Evolutionary conservation across 1,140 invertebrate species (phyloP), one percentile per base, ranked within the genome.

Genomic region (Pissodes strobi): DNA sequence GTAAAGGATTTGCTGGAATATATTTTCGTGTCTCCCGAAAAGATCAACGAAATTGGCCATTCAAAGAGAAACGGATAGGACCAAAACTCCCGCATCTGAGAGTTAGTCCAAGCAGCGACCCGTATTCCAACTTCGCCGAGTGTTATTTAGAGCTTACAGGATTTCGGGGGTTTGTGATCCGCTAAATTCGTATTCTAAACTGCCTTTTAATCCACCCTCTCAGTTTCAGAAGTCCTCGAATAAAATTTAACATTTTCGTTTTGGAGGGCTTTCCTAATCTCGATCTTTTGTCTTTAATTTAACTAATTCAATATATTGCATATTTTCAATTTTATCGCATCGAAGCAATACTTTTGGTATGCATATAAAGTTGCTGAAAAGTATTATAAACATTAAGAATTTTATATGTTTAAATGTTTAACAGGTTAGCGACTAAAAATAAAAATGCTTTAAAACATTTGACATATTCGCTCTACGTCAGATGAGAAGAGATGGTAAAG

Each of bases 141-240:
- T 60, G 58, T 60, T 60, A 60, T 60, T 60, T 60, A 60, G 58
- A 27, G 58, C 58, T 60, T 60, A 60, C 45, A 25, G 58, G 58
- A 60, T 60, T 60, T 51, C 45, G 58, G 34, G 58, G 45, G 58
- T 51, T 60, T 60, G 58, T 37, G 58, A 48, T 15, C 58, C 58
- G 58, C 58, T 60, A 60, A 60, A 60, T 60, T 60, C 58, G 45
- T 27, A 51, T 60, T 60, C 58, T 60, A 60, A 60, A 60, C 58
- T 60, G 58, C 27, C 58, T 60, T 51, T 60, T 60, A 60, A 60
- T 60, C 58, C 58, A 39, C 45, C 45, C 58, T 51, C 43, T 59
- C 43, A 46, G 56, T 48, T 59, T 46, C 25, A 34, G 41, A 59
- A 22, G 58, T 34, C 46, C 21, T 41, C 45, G 46, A 51, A 49